These are phyloP conservation scores for Triplophysa bombifrons DNA, from an alignment of 2,797 vertebrate genomes.

Conservation along the genomic window DNA sequence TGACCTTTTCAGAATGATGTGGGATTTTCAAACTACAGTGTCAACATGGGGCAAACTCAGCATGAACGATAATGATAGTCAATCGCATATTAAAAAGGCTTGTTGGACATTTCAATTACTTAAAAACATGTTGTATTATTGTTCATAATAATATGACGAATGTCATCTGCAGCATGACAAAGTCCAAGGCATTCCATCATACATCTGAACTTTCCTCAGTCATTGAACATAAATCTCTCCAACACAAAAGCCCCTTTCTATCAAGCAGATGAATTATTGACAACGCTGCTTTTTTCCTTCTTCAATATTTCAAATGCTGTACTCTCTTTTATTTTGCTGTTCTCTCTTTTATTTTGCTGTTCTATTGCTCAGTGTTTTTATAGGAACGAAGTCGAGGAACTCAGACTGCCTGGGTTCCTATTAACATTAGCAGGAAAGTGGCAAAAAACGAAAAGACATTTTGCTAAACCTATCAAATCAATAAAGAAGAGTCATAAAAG, in stretches of 20 bases:
- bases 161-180: not conserved
- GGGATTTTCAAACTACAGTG: constrained; percentile 55
- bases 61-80: constrained; percentile 22
- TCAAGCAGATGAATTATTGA: constrained; percentile 57
- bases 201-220: constrained; percentile 32
- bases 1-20: constrained; percentile 60
- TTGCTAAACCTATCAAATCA: constrained; percentile 58
- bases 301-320: constrained; percentile 48
- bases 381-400: constrained; percentile 53
- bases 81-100: not conserved
- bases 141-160: not conserved
- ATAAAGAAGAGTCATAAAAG: constrained; percentile 55
- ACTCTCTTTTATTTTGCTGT: constrained; percentile 50
- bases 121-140: not conserved
- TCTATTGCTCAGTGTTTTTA: constrained; percentile 49
- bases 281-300: constrained; percentile 15
- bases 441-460: constrained; percentile 47
- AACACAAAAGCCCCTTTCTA: constrained; percentile 42
- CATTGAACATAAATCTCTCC: constrained; percentile 29
- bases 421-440: constrained; percentile 47
- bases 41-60: constrained; percentile 47
- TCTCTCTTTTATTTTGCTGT: constrained; percentile 48
- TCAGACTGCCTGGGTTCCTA: constrained; percentile 39
- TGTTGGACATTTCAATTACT: constrained; percentile 28
- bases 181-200: constrained; percentile 8